A percentile compares a stretch with the other conserved stretches of the same genome.
Evolutionary conservation across 2,113 vertebrate genomes (phyloP).

Genomic region (Grammomys surdaster): DNA sequence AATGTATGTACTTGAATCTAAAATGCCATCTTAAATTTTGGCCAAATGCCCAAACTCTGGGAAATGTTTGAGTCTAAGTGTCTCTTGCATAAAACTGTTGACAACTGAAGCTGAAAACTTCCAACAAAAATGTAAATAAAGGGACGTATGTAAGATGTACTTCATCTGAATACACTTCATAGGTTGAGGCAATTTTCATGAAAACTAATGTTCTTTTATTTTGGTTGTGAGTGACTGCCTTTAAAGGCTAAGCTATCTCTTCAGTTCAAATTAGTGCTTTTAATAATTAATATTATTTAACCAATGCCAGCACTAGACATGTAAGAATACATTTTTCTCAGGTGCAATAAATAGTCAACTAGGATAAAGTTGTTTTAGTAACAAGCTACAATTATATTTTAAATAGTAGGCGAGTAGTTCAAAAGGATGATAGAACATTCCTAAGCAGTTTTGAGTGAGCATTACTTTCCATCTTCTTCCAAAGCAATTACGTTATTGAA

Average conservation of each 20-base stretch:
- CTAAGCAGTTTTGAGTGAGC: background rate
- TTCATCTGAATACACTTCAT: background rate
- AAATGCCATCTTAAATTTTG: slow-evolving; percentile 51
- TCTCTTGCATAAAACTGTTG: background rate
- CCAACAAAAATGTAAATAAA: slow-evolving; percentile 50
- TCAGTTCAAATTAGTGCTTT: background rate
- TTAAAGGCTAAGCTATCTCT: background rate
- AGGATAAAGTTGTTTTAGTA: slow-evolving; percentile 32
- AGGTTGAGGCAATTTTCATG: background rate
- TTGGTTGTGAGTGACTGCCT: background rate
- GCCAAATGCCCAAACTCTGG: slow-evolving; percentile 54
- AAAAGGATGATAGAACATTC: background rate
- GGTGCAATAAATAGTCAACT: background rate
- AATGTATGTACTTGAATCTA: slow-evolving; percentile 52
- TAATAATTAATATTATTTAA: background rate
- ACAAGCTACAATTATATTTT: background rate
- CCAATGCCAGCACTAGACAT: background rate
- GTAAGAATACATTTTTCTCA: background rate
- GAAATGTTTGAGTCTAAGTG: slow-evolving; percentile 29
- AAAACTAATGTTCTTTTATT: background rate
- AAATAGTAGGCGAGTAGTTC: background rate
- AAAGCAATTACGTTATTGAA: background rate
- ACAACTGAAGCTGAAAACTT: slow-evolving; percentile 47
- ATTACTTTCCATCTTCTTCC: slow-evolving; percentile 46
- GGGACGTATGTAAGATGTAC: background rate